phyloP scores from a whole-genome alignment of 1,140 invertebrate genomes.

The Leptopilina boulardi region DNA sequence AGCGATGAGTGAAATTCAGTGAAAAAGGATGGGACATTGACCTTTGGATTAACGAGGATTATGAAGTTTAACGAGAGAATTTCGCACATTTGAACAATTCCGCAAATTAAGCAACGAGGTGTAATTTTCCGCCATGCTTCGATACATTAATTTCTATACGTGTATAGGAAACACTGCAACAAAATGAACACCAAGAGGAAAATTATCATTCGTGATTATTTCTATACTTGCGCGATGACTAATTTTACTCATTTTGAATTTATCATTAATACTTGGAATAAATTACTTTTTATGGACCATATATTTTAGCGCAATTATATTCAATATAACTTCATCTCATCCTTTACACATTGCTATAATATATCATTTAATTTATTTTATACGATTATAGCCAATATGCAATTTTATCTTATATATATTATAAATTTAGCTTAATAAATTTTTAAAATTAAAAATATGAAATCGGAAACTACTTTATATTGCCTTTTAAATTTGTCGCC shows the following conservation, averaged over 20 bases:
- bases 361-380: background rate
- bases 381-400: background rate
- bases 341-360: background rate
- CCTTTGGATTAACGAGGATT: constrained; percentile 44
- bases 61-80: constrained; percentile 43
- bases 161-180: background rate
- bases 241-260: constrained; percentile 15
- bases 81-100: constrained; percentile 45
- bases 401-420: too few relatives aligned
- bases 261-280: constrained; percentile 6
- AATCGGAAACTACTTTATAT: too few relatives aligned
- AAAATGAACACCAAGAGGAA: background rate
- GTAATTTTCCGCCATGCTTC: constrained; percentile 24
- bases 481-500: too few relatives aligned
- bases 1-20: constrained; percentile 61
- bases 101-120: constrained; percentile 23
- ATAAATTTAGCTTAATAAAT: too few relatives aligned
- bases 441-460: too few relatives aligned
- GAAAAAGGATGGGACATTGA: constrained; percentile 54
- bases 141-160: constrained; percentile 8
- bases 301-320: background rate
- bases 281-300: constrained; percentile 1
- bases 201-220: constrained; percentile 17
- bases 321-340: constrained; percentile 7
- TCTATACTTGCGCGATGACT: background rate